phyloP scores from a whole-genome alignment of 2,113 vertebrate species.

The Petroica traversi region DNA sequence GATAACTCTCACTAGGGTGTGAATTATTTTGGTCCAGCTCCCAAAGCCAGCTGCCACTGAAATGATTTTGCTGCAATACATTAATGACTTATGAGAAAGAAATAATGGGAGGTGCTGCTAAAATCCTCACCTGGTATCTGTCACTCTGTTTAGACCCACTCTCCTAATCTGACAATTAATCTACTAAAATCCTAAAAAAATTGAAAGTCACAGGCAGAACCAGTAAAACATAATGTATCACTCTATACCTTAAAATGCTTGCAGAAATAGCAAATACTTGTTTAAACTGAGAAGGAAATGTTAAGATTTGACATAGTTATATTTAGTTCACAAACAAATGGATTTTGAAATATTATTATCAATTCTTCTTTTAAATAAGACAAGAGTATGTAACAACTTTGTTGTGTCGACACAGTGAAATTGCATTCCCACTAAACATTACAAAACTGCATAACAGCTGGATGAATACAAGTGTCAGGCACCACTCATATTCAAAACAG shows the following conservation, averaged over 20 bases:
- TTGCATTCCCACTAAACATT: background rate
- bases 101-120: background rate
- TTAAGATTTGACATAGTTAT: background rate
- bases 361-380: background rate
- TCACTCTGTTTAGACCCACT: background rate
- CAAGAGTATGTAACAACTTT: background rate
- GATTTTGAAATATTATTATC: background rate
- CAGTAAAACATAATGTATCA: background rate
- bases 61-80: background rate
- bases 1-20: background rate
- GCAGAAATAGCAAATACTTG: background rate
- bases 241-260: background rate
- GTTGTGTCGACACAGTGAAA: background rate
- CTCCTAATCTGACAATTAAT: background rate
- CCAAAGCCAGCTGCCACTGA: background rate
- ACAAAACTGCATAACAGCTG: background rate
- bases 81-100: background rate
- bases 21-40: background rate
- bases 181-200: background rate
- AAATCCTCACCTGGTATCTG: background rate
- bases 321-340: background rate
- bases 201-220: background rate
- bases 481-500: background rate
- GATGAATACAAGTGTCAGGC: background rate
- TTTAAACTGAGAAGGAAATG: background rate